A percentile compares a stretch with the other conserved stretches of the same genome.
phyloP scores from a whole-genome alignment of 2,113 vertebrate species.

The Callaeas wilsoni region DNA sequence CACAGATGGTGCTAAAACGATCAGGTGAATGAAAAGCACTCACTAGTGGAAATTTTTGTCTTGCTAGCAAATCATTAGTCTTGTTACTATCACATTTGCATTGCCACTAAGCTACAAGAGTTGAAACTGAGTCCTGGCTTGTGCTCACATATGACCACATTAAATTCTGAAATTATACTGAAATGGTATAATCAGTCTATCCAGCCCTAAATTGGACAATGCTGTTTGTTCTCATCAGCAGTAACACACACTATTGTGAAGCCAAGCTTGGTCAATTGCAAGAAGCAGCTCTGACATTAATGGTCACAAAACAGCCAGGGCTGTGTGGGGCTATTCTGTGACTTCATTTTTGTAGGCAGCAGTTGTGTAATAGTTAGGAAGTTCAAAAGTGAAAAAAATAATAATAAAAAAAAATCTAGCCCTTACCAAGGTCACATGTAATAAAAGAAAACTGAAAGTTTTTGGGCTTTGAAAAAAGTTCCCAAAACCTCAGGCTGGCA shows the following conservation, averaged over 20 bases:
- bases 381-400: not conserved
- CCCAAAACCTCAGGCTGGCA: not conserved
- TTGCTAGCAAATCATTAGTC: not conserved
- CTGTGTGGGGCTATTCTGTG: not conserved
- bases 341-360: not conserved
- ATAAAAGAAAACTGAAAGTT: not conserved
- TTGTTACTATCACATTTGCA: not conserved
- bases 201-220: not conserved
- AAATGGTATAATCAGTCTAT: not conserved
- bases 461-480: not conserved
- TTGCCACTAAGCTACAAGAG: not conserved
- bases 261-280: not conserved
- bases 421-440: not conserved
- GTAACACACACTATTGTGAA: rapidly evolving
- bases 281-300: not conserved
- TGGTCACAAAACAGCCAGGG: too few relatives aligned
- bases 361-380: not conserved
- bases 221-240: not conserved
- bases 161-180: not conserved
- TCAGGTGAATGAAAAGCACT: not conserved
- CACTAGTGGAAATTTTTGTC: not conserved
- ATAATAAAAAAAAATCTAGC: not conserved
- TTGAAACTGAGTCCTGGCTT: not conserved
- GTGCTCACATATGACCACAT: not conserved
- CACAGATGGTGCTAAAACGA: not conserved